phyloP scores from a whole-genome alignment of 1,140 invertebrate species.

The Ceratina calcarata region DNA sequence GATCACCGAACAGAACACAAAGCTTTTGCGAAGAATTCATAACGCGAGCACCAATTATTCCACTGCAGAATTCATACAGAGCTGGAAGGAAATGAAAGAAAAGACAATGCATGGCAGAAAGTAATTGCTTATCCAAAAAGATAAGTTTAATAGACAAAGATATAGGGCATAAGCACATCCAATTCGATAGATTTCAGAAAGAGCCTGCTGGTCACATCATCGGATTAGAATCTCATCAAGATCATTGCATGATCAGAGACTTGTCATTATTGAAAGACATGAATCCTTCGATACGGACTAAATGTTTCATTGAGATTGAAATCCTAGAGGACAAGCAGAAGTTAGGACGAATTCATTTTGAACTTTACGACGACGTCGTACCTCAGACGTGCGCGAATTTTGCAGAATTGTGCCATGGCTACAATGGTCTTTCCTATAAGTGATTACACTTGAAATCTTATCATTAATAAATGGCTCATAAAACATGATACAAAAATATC shows the following conservation, averaged over 20 bases:
- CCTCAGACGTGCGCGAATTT: slow-evolving; percentile 86
- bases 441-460: slow-evolving; percentile 36
- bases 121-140: slow-evolving; percentile 21
- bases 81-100: slow-evolving; percentile 60
- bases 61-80: slow-evolving; percentile 45
- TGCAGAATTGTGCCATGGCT: slow-evolving; percentile 81
- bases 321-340: slow-evolving; percentile 62
- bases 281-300: slow-evolving; percentile 50
- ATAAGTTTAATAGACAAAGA: too few relatives aligned
- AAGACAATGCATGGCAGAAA: neutral
- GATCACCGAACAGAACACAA: slow-evolving; percentile 60
- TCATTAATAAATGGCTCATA: neutral
- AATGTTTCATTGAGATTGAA: slow-evolving; percentile 75
- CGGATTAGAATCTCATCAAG: neutral
- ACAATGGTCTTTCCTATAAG: slow-evolving; percentile 74
- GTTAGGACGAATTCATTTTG: slow-evolving; percentile 80
- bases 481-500: neutral
- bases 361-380: slow-evolving; percentile 83
- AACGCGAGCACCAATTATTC: slow-evolving; percentile 55
- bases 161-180: too few relatives aligned
- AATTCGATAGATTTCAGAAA: neutral
- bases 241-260: slow-evolving; percentile 36
- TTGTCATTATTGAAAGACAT: slow-evolving; percentile 12
- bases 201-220: neutral
- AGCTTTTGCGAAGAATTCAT: slow-evolving; percentile 56